Percentiles rank a stretch among this genome's conserved stretches.
These are phyloP conservation scores for Nysson spinosus DNA, from an alignment of 2,888 invertebrate genomes.

Conservation along the genomic window DNA sequence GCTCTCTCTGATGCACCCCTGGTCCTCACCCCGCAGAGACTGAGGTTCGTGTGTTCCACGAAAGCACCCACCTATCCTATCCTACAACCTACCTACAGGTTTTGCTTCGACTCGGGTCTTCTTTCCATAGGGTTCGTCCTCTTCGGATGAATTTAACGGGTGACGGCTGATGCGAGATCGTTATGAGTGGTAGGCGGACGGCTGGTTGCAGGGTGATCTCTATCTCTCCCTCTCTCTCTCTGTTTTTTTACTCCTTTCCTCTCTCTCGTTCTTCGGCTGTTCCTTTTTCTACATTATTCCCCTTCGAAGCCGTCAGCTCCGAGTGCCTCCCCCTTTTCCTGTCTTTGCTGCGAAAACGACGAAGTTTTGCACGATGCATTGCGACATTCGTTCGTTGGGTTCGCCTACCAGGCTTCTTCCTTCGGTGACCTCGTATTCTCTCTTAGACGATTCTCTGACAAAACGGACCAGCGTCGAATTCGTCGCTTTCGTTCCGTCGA, in stretches of 20 bases:
- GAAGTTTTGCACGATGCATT: conserved; percentile 32
- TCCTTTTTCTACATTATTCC: neutral
- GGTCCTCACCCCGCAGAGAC: conserved; percentile 19
- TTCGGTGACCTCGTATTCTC: neutral
- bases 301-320: conserved; percentile 34
- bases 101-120: conserved; percentile 57
- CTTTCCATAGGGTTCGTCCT: conserved; percentile 69
- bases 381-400: conserved; percentile 13
- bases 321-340: conserved; percentile 1
- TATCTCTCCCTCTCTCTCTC: conserved; percentile 38
- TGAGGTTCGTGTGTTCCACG: conserved; percentile 30
- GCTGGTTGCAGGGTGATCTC: conserved; percentile 52
- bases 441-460: neutral
- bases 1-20: conserved; percentile 46
- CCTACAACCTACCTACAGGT: conserved; percentile 46
- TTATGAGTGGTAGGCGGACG: conserved; percentile 63
- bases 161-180: conserved; percentile 69
- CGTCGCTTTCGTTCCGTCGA: conserved; percentile 68
- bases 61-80: conserved; percentile 49
- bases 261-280: conserved; percentile 13
- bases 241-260: conserved; percentile 15
- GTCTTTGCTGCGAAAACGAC: conserved; percentile 20
- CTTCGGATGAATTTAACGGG: conserved; percentile 69
- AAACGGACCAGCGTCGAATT: conserved; percentile 58
- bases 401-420: no score